phyloP scores from a whole-genome alignment of 2,797 vertebrate species.

The Adrianichthys oophorus region DNA sequence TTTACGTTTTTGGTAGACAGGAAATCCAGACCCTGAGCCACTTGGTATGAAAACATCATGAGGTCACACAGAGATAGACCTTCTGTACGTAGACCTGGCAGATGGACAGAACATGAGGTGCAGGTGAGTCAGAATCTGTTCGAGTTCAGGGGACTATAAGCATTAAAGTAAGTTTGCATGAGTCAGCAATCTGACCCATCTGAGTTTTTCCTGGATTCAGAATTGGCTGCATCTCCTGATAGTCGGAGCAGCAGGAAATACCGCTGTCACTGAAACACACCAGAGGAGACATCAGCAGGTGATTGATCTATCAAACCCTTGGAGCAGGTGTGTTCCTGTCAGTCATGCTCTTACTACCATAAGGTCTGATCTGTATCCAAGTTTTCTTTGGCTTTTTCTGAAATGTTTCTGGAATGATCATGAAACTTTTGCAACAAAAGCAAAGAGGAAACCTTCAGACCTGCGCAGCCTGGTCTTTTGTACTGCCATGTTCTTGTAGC shows the following conservation, averaged over 20 bases:
- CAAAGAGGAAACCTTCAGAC: conserved; percentile 1
- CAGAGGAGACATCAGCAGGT: not conserved
- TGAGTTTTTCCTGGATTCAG: conserved; percentile 22
- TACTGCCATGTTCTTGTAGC: conserved; percentile 85
- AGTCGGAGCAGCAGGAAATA: conserved; percentile 84
- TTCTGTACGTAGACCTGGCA: conserved; percentile 35
- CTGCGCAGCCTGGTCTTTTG: conserved; percentile 76
- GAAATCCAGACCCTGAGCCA: conserved; percentile 69
- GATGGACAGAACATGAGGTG: not conserved
- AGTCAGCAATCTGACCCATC: conserved; percentile 15
- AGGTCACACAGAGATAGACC: conserved; percentile 51
- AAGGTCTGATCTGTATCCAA: too few relatives aligned
- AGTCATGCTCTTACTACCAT: not conserved
- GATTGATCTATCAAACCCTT: not conserved
- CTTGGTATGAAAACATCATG: conserved; percentile 63
- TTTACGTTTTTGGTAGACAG: conserved; percentile 66
- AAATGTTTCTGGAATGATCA: too few relatives aligned
- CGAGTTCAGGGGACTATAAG: not conserved
- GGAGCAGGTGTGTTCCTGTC: not conserved
- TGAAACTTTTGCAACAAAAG: too few relatives aligned
- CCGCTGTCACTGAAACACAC: conserved; percentile 82
- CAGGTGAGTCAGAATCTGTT: not conserved
- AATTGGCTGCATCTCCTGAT: conserved; percentile 82
- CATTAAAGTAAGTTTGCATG: conserved; percentile 1
- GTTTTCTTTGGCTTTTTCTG: too few relatives aligned